A percentile compares a stretch with the other conserved stretches of the same genome.
Conservation (phyloP, 2,888 invertebrate species). For the Drosophila austrosaltans region DNA sequence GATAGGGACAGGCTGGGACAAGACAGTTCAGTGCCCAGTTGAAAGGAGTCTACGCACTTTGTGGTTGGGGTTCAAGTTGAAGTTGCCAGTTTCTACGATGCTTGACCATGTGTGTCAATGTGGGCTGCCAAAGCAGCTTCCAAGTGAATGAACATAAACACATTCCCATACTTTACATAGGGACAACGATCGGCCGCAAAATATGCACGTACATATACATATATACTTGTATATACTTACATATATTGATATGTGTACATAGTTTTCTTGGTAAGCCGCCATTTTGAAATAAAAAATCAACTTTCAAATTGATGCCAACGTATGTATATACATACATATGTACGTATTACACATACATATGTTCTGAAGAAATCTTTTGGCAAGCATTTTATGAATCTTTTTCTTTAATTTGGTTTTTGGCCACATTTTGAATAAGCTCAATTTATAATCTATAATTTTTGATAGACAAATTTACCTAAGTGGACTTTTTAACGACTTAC, state of each 20-base stretch:
- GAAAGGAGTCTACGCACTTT: conserved; percentile 31
- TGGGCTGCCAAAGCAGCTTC: conserved; percentile 63
- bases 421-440: conserved; percentile 41
- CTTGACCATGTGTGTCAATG: conserved; percentile 26
- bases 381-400: conserved; percentile 8
- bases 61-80: conserved; percentile 24
- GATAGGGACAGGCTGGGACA: not conserved
- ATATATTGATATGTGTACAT: no score
- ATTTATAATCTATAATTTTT: not conserved
- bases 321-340: not conserved
- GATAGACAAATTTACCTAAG: not conserved
- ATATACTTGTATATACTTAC: no score
- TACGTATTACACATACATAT: conserved; percentile 39
- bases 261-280: conserved; percentile 40
- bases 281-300: conserved; percentile 37
- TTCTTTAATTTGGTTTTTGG: conserved; percentile 11
- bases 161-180: conserved; percentile 9
- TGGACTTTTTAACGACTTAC: no score
- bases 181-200: conserved; percentile 63
- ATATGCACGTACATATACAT: conserved; percentile 28
- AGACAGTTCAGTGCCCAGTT: not conserved
- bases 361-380: conserved; percentile 42
- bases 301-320: conserved; percentile 53
- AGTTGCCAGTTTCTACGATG: conserved; percentile 24
- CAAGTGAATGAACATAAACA: conserved; percentile 54